phyloP scores from a whole-genome alignment of 2,113 vertebrate species.

The Trematomus loennbergii region DNA sequence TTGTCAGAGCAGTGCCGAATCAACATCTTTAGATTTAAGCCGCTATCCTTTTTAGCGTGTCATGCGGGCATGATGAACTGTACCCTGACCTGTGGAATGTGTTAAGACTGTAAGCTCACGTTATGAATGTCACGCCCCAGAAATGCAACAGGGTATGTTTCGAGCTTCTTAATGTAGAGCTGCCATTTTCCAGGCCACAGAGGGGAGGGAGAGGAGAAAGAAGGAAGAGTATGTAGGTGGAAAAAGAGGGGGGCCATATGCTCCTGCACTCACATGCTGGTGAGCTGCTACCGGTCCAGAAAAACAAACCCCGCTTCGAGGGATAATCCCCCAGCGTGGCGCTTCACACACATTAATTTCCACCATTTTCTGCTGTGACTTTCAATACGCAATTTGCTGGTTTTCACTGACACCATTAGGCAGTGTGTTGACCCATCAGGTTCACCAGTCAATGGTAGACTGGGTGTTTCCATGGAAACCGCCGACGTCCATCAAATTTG shows the following conservation, averaged over 20 bases:
- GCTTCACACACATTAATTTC: slow-evolving; percentile 63
- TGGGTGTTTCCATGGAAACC: slow-evolving; percentile 71
- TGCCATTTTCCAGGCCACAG: slow-evolving; percentile 38
- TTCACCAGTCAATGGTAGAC: slow-evolving; percentile 52
- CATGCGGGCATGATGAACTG: slow-evolving; percentile 24
- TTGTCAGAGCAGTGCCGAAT: slow-evolving; percentile 34
- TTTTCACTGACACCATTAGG: slow-evolving; percentile 65
- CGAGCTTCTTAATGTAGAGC: slow-evolving; percentile 5
- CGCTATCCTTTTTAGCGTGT: slow-evolving; percentile 9
- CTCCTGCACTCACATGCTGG: slow-evolving; percentile 61
- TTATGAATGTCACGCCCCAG: slow-evolving; percentile 39
- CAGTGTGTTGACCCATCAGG: slow-evolving; percentile 61
- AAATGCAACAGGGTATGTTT: slow-evolving; percentile 40
- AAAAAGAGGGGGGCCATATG: slow-evolving; percentile 69
- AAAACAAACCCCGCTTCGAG: slow-evolving; percentile 64
- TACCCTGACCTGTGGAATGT: slow-evolving; percentile 49
- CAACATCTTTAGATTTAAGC: slow-evolving; percentile 29
- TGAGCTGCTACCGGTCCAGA: slow-evolving; percentile 64
- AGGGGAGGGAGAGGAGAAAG: slow-evolving; percentile 22
- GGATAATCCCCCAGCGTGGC: slow-evolving; percentile 74
- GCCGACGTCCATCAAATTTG: slow-evolving; percentile 60
- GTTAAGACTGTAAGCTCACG: slow-evolving; percentile 19
- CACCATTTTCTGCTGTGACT: slow-evolving; percentile 65
- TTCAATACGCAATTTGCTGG: slow-evolving; percentile 65
- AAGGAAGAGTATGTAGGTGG: slow-evolving; percentile 55